These are phyloP conservation scores for Apocheima hispidaria DNA, from an alignment of 2,888 invertebrate species.

Conservation along the genomic window DNA sequence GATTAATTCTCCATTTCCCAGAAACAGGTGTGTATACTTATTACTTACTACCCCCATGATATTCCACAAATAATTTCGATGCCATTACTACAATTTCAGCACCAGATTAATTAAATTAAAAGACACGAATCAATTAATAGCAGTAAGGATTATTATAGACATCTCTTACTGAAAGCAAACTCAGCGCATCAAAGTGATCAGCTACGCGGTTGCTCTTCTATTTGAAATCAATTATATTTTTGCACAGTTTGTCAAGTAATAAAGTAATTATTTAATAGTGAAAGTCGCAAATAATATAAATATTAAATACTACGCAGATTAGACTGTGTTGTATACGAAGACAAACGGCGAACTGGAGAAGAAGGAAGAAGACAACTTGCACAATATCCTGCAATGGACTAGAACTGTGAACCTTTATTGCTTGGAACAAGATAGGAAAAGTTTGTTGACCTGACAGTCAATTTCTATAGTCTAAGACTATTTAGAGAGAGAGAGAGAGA, in stretches of 20 bases:
- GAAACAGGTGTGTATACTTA: too few relatives aligned
- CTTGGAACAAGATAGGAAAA: too few relatives aligned
- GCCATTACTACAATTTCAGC: background rate
- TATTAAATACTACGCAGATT: background rate
- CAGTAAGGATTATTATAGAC: conserved; percentile 30
- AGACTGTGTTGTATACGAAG: too few relatives aligned
- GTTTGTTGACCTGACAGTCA: too few relatives aligned
- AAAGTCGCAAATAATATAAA: background rate
- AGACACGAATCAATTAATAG: conserved; percentile 21
- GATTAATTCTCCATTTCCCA: too few relatives aligned
- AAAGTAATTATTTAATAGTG: background rate
- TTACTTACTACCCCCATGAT: too few relatives aligned
- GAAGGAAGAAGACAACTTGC: too few relatives aligned
- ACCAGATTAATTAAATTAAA: conserved; percentile 7
- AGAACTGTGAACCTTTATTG: too few relatives aligned
- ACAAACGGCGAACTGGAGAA: too few relatives aligned
- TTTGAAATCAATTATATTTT: conserved; percentile 31
- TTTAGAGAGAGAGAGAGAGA: too few relatives aligned
- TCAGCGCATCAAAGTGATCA: conserved; percentile 35
- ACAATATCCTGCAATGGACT: too few relatives aligned
- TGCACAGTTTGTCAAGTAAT: background rate
- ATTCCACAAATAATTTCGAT: conserved; percentile 7
- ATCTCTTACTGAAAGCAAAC: conserved; percentile 28
- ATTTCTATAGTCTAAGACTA: too few relatives aligned
- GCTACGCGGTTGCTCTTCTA: conserved; percentile 27